Evolutionary conservation across 2,888 invertebrate species (phyloP).

Genomic region (Celastrina argiolus): DNA sequence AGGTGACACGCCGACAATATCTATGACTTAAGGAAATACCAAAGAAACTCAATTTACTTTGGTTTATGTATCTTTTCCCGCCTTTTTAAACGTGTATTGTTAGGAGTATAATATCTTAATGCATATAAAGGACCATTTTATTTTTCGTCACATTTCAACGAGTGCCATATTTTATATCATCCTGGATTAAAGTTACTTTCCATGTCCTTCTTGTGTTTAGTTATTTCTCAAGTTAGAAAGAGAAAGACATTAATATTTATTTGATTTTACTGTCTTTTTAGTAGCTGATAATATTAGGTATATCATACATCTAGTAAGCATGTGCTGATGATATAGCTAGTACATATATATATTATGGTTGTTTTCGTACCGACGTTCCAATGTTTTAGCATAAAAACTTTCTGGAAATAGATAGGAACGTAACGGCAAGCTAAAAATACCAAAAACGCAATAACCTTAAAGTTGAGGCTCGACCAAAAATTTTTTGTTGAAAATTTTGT

Average conservation of each 20-base stretch:
- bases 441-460: background rate
- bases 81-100: background rate
- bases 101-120: background rate
- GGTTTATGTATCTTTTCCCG: conserved; percentile 7
- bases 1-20: conserved; percentile 11
- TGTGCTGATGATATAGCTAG: too few species aligned
- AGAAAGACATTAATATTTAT: too few species aligned
- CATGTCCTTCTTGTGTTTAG: too few species aligned
- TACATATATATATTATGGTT: too few species aligned
- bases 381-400: background rate
- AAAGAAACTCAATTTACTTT: conserved; percentile 17
- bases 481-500: conserved; percentile 22
- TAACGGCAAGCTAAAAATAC: conserved; percentile 1
- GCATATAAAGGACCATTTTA: background rate
- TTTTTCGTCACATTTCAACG: background rate
- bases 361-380: background rate
- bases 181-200: too few species aligned
- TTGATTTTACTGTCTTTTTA: too few species aligned
- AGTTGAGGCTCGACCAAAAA: background rate
- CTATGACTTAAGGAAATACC: conserved; percentile 8
- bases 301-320: too few species aligned
- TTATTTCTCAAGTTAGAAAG: too few species aligned
- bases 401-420: background rate
- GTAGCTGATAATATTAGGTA: too few species aligned
- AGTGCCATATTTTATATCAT: background rate